Conservation (phyloP, 2,113 vertebrate species). For the Scomber scombrus region DNA sequence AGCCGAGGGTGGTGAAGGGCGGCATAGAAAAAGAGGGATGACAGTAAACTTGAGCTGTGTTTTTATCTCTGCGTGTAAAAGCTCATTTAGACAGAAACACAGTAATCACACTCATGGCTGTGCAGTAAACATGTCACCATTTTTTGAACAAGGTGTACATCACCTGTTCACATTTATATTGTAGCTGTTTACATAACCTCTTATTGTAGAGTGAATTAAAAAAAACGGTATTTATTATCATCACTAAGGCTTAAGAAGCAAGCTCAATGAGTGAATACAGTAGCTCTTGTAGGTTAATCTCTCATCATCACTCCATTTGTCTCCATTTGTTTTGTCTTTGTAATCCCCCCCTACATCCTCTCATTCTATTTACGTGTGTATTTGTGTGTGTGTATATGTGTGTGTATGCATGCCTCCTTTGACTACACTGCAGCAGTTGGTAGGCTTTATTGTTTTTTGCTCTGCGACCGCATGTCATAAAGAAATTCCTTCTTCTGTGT, state of each 20-base stretch:
- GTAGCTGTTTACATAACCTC: not conserved
- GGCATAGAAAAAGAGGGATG: slow-evolving; percentile 21
- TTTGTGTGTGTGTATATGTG: slow-evolving; percentile 31
- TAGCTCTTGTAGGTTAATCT: not conserved
- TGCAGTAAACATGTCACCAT: not conserved
- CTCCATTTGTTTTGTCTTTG: slow-evolving; percentile 10
- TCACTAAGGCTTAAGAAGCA: not conserved
- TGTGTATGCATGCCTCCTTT: slow-evolving; percentile 55
- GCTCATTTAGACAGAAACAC: slow-evolving; percentile 7
- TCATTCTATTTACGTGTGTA: too few relatives aligned
- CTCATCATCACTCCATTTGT: not conserved
- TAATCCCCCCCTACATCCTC: not conserved
- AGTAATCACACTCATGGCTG: not conserved
- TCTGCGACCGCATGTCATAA: slow-evolving; percentile 79
- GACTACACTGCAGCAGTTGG: slow-evolving; percentile 58
- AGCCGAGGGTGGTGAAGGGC: slow-evolving; percentile 20
- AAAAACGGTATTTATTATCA: not conserved
- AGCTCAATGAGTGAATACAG: not conserved
- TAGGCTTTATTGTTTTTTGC: slow-evolving; percentile 80
- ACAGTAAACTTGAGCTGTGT: slow-evolving; percentile 22
- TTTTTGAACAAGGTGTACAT: not conserved
- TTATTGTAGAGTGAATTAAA: too few relatives aligned
- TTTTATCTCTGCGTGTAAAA: slow-evolving; percentile 38
- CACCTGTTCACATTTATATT: not conserved
- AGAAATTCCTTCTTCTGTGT: slow-evolving; percentile 65